Evolutionary conservation across 1,140 invertebrate species (phyloP).

Genomic region (Semibalanus balanoides): DNA sequence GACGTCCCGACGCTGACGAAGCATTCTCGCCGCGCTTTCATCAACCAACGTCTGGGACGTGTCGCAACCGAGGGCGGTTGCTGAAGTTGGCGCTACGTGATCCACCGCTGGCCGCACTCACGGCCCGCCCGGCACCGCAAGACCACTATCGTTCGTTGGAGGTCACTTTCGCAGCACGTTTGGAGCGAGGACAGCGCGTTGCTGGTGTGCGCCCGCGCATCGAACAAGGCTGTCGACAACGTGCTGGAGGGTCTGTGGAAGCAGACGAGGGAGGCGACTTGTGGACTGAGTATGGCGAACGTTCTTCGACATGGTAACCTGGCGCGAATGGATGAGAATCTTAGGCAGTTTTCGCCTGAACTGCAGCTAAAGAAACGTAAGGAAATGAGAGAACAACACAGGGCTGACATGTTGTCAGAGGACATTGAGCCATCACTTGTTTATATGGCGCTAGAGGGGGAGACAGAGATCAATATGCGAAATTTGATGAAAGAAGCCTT

Average conservation of each 20-base stretch:
- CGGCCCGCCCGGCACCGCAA: slow-evolving; percentile 47
- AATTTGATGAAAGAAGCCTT: background rate
- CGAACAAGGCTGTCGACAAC: background rate
- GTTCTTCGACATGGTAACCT: slow-evolving; percentile 43
- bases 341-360: background rate
- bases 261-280: background rate
- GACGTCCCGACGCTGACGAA: background rate
- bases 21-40: background rate
- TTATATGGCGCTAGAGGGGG: too few species aligned
- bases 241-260: background rate
- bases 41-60: slow-evolving; percentile 27
- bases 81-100: slow-evolving; percentile 40
- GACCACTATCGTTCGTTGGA: slow-evolving; percentile 48
- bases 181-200: slow-evolving; percentile 34
- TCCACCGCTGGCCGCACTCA: slow-evolving; percentile 36
- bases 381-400: background rate
- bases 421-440: too few species aligned
- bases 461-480: background rate
- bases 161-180: slow-evolving; percentile 40
- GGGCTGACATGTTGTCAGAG: too few species aligned
- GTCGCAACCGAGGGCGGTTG: slow-evolving; percentile 41
- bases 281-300: slow-evolving; percentile 19
- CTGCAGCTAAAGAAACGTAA: background rate
- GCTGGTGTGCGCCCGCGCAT: background rate
- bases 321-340: slow-evolving; percentile 26